Evolutionary conservation across 2,113 vertebrate species (phyloP), one percentile per base, ranked within the genome.

Genomic region (Odocoileus hemionus): DNA sequence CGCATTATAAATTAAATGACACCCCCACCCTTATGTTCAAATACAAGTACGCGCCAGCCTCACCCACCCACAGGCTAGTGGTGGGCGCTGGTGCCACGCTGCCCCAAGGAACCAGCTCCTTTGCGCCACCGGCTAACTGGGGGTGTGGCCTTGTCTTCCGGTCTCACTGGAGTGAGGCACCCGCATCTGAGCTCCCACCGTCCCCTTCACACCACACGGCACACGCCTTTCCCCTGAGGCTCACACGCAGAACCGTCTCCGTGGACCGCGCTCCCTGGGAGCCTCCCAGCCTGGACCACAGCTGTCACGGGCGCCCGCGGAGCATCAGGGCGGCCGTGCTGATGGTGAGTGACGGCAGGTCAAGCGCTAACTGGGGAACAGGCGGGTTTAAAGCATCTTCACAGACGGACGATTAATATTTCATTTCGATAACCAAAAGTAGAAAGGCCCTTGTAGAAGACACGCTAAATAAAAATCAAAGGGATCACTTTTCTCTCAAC

Each of bases 131-230:
- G 1, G 5, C 70, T 45, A 5, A 33, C 21, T 13, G 43, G 89
- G 58, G 50, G 30, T 1, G 0, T 11, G 4, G 1, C 2, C 0
- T 11, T 4, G 17, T 14, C 2, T 15, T 11, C 1, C 2, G 2
- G 47, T 25, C 28, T 13, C 57, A 1, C 58, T 3, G 8, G 26
- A 1, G 7, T 0, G 60, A 83, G 30, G 5, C 26, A 19, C 3
- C 54, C 1, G 0, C 45, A 0, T 7, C 0, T 23, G 39, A 3
- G 17, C 25, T 14, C 15, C 52, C 12, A 1, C 58, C 2, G 30
- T 17, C 58, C 30, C 15, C 26, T 1, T 7, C 13, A 21, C n/a
- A n/a, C 28, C 17, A 33, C 19, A 0, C 0, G 2, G 12, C 33
- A 1, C 1, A 0, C 7, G 55, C 5, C 0, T 19, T 26, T n/a